A percentile compares a stretch with the other conserved stretches of the same genome.
These are phyloP conservation scores for Phaenicophaeus curvirostris DNA, from an alignment of 2,797 vertebrate species.

Conservation along the genomic window DNA sequence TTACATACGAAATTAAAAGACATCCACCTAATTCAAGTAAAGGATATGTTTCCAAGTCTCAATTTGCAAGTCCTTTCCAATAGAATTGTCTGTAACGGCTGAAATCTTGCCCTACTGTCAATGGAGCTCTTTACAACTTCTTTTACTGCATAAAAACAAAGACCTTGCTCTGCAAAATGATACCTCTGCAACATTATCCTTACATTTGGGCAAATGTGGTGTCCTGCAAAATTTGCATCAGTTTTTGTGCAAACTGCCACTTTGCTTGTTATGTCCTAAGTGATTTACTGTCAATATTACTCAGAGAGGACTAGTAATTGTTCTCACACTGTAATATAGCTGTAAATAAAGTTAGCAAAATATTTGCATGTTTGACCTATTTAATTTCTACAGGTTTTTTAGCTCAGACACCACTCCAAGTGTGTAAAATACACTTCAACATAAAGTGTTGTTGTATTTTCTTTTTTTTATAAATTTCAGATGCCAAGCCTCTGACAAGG, in stretches of 20 bases:
- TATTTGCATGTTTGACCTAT: too few species aligned
- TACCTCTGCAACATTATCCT: fast-evolving
- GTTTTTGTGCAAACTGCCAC: too few species aligned
- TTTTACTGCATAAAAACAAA: background rate
- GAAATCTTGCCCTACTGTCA: background rate
- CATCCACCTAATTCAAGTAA: background rate
- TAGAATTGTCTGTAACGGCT: background rate
- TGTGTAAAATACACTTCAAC: too few species aligned
- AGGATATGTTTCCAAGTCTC: background rate
- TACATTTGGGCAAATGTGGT: background rate
- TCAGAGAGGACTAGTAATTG: too few species aligned
- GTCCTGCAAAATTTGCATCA: too few species aligned
- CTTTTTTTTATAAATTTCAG: background rate
- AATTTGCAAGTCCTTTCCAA: background rate
- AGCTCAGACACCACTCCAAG: too few species aligned
- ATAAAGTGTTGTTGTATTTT: background rate
- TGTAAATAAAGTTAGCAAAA: too few species aligned
- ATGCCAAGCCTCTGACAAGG: background rate
- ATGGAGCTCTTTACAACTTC: background rate
- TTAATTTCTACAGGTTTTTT: too few species aligned
- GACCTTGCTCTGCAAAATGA: background rate
- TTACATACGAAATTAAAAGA: background rate
- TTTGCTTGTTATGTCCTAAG: too few species aligned
- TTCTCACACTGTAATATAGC: too few species aligned
- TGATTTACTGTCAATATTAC: too few species aligned